phyloP scores from a whole-genome alignment of 2,888 invertebrate genomes.

The Chloroclysta siterata region DNA sequence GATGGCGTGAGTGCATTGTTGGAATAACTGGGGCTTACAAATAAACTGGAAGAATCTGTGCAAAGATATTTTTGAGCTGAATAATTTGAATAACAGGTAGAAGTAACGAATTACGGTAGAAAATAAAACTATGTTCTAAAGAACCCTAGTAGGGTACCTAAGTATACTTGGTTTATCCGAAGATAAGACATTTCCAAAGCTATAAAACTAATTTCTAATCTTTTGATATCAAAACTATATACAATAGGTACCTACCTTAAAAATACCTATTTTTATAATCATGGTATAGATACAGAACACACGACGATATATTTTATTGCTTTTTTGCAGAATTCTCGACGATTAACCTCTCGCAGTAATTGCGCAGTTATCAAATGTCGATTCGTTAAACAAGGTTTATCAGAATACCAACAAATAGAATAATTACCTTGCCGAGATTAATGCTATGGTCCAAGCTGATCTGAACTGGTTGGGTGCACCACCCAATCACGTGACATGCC shows the following conservation, averaged over 20 bases:
- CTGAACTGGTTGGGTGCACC: not conserved
- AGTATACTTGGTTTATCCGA: not conserved
- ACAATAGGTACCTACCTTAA: not conserved
- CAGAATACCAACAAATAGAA: constrained; percentile 10
- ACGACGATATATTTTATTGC: not conserved
- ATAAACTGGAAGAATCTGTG: not conserved
- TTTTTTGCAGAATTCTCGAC: not conserved
- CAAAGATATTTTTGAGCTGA: not conserved
- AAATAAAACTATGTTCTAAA: not conserved
- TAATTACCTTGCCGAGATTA: constrained; percentile 5
- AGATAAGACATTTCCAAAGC: constrained; percentile 1
- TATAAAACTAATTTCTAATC: not conserved
- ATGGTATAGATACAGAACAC: not conserved
- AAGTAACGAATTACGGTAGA: not conserved
- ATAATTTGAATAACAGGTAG: not conserved
- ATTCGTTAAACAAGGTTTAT: constrained; percentile 13
- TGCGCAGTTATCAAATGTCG: constrained; percentile 18
- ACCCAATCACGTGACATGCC: not conserved
- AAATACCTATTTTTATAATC: not conserved
- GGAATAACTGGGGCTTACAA: not conserved
- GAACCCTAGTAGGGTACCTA: not conserved
- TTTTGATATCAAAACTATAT: not conserved
- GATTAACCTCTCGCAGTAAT: constrained; percentile 21
- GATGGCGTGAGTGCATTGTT: not conserved
- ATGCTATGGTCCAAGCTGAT: not conserved